These are phyloP conservation scores for Agriotes lineatus DNA, from an alignment of 2,888 invertebrate species.

Conservation along the genomic window DNA sequence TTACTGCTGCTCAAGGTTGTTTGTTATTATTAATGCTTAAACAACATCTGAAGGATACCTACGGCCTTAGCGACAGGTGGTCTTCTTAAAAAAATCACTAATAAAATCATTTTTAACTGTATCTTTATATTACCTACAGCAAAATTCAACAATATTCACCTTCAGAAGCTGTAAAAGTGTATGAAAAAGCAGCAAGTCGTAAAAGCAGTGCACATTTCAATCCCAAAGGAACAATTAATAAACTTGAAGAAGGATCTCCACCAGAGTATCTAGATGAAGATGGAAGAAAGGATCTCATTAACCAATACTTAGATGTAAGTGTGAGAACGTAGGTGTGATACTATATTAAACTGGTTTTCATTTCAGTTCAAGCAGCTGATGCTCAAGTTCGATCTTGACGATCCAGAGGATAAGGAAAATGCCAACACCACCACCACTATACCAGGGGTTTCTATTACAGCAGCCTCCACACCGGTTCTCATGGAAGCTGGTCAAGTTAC, in stretches of 20 bases:
- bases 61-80: conserved; percentile 91
- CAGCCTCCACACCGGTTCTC: background rate
- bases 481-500: no score
- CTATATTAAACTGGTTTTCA: background rate
- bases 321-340: background rate
- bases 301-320: conserved; percentile 90
- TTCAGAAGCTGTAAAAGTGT: conserved; percentile 93
- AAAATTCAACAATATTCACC: conserved; percentile 98
- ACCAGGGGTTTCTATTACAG: background rate
- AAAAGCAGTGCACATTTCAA: conserved; percentile 84
- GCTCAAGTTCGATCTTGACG: conserved; percentile 64
- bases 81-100: conserved; percentile 43
- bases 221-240: conserved; percentile 88
- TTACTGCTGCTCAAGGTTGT: conserved; percentile 91
- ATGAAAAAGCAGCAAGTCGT: conserved; percentile 92
- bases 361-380: conserved; percentile 84
- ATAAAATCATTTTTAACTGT: background rate
- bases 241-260: conserved; percentile 74
- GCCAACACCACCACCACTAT: background rate
- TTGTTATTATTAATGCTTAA: conserved; percentile 88
- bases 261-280: conserved; percentile 75
- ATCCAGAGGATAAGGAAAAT: background rate
- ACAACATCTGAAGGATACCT: conserved; percentile 92
- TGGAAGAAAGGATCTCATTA: conserved; percentile 81
- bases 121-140: conserved; percentile 63